phyloP scores from a whole-genome alignment of 1,140 invertebrate species.

The Drosophila lowei region DNA sequence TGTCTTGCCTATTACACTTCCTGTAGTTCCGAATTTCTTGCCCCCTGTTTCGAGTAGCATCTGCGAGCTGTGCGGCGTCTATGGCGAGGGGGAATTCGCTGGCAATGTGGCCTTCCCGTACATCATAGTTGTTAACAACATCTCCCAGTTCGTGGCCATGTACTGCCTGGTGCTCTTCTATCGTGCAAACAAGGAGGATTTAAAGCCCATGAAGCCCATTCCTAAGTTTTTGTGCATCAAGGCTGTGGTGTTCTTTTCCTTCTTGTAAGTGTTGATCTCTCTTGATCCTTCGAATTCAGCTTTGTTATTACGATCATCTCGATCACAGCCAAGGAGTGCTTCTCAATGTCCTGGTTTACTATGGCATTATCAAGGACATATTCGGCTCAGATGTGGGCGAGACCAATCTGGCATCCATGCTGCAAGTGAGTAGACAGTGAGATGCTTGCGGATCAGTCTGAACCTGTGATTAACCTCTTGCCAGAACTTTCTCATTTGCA shows the following conservation, averaged over 20 bases:
- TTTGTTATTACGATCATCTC: background rate
- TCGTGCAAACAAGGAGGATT: constrained; percentile 91
- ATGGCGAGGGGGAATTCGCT: constrained; percentile 95
- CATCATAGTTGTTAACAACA: constrained; percentile 95
- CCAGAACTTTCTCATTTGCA: constrained; percentile 97
- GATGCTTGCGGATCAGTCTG: too few relatives aligned
- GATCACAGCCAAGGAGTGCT: constrained; percentile 94
- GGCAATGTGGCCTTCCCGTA: constrained; percentile 94
- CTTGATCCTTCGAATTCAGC: background rate
- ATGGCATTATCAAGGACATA: constrained; percentile 87
- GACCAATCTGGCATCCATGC: constrained; percentile 87
- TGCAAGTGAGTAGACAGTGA: constrained; percentile 87
- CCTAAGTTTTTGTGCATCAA: constrained; percentile 99
- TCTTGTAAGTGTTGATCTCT: constrained; percentile 91
- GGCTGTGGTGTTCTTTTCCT: constrained; percentile 98
- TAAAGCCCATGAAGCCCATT: constrained; percentile 95
- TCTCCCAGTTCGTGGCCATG: constrained; percentile 98
- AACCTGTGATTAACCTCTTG: constrained; percentile 13
- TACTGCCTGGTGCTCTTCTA: constrained; percentile 98
- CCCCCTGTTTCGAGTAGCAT: constrained; percentile 85
- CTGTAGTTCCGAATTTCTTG: background rate
- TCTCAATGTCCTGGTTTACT: constrained; percentile 93
- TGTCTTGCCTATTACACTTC: background rate
- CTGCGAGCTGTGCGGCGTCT: constrained; percentile 92
- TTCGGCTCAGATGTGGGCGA: constrained; percentile 85